Conservation (phyloP, 2,113 vertebrate species). For the Phylloscopus trochilus region DNA sequence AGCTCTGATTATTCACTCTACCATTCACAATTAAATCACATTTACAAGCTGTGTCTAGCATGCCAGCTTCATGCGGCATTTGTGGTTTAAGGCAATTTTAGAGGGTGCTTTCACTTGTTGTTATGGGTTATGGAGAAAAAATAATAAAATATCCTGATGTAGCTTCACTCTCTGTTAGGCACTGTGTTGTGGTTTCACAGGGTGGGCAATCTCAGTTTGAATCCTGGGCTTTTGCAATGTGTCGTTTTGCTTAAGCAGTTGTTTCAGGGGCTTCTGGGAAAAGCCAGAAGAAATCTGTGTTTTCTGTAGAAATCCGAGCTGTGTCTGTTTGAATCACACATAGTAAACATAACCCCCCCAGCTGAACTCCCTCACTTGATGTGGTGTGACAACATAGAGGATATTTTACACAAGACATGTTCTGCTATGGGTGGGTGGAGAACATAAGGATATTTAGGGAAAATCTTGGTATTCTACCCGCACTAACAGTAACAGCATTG, state of each 20-base stretch:
- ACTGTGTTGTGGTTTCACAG: not conserved
- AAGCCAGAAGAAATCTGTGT: conserved; percentile 21
- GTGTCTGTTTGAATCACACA: conserved; percentile 19
- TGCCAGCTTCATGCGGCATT: conserved; percentile 18
- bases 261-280: conserved; percentile 23
- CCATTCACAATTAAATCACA: conserved; percentile 64
- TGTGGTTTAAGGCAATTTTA: conserved; percentile 48
- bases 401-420: not conserved
- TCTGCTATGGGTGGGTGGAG: not conserved
- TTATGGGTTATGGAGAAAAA: conserved; percentile 10
- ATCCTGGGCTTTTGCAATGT: conserved; percentile 11
- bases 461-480: not conserved
- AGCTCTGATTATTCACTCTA: conserved; percentile 61
- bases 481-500: not conserved
- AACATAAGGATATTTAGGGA: not conserved
- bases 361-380: conserved; percentile 20
- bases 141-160: not conserved
- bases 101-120: conserved; percentile 39
- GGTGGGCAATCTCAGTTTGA: not conserved
- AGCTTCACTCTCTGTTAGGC: conserved; percentile 16
- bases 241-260: not conserved
- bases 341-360: not conserved
- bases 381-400: conserved; percentile 15
- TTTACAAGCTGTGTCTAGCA: conserved; percentile 30
- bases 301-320: conserved; percentile 29